Evolutionary conservation across 2,888 invertebrate species (phyloP).

Genomic region (Ophion costatus): DNA sequence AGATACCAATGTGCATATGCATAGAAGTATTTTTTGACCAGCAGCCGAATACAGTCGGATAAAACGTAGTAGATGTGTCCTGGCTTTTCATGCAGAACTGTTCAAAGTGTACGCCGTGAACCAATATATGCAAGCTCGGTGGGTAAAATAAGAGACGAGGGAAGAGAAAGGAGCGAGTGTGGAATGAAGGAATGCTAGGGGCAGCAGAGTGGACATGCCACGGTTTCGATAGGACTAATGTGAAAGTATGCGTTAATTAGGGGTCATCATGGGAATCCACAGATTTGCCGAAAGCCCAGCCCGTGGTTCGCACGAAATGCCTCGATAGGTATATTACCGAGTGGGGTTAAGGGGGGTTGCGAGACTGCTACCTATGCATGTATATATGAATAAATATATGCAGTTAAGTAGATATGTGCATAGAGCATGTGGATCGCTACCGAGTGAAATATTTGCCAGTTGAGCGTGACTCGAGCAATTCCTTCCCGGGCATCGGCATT

Average conservation of each 20-base stretch:
- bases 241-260: slow-evolving; percentile 81
- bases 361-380: not conserved
- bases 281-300: slow-evolving; percentile 76
- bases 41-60: too few relatives aligned
- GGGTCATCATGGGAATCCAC: slow-evolving; percentile 77
- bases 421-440: slow-evolving; percentile 36
- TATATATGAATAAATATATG: slow-evolving; percentile 16
- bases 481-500: slow-evolving; percentile 44
- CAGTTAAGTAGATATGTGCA: not conserved
- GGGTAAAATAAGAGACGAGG: slow-evolving; percentile 11
- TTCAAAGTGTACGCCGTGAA: not conserved
- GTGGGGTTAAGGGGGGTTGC: too few relatives aligned
- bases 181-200: slow-evolving; percentile 33
- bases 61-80: too few relatives aligned
- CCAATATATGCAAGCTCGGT: not conserved
- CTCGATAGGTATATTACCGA: slow-evolving; percentile 40
- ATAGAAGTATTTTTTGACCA: too few relatives aligned
- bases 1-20: too few relatives aligned
- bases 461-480: slow-evolving; percentile 52
- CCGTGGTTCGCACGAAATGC: slow-evolving; percentile 56
- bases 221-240: slow-evolving; percentile 45
- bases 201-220: slow-evolving; percentile 12
- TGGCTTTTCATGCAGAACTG: too few relatives aligned
- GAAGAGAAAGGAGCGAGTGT: not conserved
- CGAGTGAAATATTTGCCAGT: slow-evolving; percentile 57